Percentiles rank a stretch among this genome's conserved stretches.
Evolutionary conservation across 2,797 vertebrate genomes (phyloP).

Genomic region (Chrosomus eos): DNA sequence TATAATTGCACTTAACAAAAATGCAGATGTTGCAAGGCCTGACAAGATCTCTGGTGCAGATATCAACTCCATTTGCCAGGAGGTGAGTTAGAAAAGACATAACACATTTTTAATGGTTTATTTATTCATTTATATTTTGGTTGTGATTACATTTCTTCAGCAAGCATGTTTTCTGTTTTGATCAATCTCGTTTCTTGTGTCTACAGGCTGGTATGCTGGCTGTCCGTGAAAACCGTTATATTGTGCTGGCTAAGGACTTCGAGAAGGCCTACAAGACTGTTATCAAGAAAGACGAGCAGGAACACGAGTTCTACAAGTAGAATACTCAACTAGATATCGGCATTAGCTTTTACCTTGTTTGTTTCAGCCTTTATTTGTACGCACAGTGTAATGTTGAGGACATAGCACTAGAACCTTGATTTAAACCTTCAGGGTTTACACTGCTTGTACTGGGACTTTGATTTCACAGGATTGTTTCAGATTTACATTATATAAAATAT

Average conservation of each 20-base stretch:
- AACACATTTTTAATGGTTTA: background rate
- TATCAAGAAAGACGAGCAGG: constrained; percentile 95
- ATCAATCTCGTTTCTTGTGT: background rate
- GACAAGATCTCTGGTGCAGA: constrained; percentile 96
- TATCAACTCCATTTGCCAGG: constrained; percentile 96
- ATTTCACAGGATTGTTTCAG: constrained; percentile 44
- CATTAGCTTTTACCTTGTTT: background rate
- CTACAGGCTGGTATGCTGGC: constrained; percentile 91
- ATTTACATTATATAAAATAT: constrained; percentile 38
- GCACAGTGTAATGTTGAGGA: constrained; percentile 39
- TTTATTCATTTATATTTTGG: background rate
- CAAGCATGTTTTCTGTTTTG: background rate
- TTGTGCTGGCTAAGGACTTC: constrained; percentile 93
- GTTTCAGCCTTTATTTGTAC: constrained; percentile 39
- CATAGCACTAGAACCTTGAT: constrained; percentile 50
- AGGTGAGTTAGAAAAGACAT: constrained; percentile 75
- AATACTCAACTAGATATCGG: constrained; percentile 47
- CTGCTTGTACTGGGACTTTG: constrained; percentile 53
- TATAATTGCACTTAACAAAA: constrained; percentile 73
- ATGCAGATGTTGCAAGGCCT: constrained; percentile 89
- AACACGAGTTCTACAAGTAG: constrained; percentile 96
- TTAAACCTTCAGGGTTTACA: constrained; percentile 46
- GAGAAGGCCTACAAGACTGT: constrained; percentile 95
- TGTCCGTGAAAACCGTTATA: constrained; percentile 93
- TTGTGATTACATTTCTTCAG: too few relatives aligned